Evolutionary conservation across 2,888 invertebrate genomes (phyloP), one percentile per base, ranked within the genome.

Genomic region (Drosophila subsilvestris): DNA sequence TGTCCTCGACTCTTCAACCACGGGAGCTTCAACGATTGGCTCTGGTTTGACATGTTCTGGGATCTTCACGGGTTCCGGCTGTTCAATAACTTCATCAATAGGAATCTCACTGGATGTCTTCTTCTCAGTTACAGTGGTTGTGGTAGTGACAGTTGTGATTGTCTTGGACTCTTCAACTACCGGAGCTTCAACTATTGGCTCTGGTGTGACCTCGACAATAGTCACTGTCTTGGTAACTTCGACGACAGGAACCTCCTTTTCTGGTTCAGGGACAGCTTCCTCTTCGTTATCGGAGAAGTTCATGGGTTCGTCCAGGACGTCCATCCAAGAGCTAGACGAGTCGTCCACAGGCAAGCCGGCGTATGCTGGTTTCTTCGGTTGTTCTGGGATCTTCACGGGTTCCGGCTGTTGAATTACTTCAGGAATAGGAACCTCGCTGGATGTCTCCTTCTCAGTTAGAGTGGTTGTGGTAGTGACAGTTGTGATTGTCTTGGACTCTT

Each of bases 261-360:
- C 32, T 2, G 50, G 60, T 14, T 44, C 22, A 32, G 56, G 14
- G 8, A 47, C 37, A 1, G 44, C 25, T 25, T 25, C 25, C 25
- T 25, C 25, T 25, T 75, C 62, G 2, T 72, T 72, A 58, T 82
- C 83, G 0, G 85, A 82, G 51, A 88, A 78, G 12, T 71, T 68
- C 55, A 84, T 80, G n/a, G 83, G 80, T 48, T 89, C 87, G 42
- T 89, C 86, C 17, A 84, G 29, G 10, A 84, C 90, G 58, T 91
- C 90, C 81, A 91, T 85, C 88, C 91, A 92, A 4, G 86, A 66
- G 47, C 77, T 87, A 18, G 89, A 73, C 0, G 90, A 73, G 27
- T 90, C 85, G 66, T 91, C 90, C 45, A 89, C 80, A 12, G 90
- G 89, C 61, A 89, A 75, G 57, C 88, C 90, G 43, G 87, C 89